Base-by-base conservation (phyloP, 2,797 vertebrate species). In the Cossypha polioptera region DNA sequence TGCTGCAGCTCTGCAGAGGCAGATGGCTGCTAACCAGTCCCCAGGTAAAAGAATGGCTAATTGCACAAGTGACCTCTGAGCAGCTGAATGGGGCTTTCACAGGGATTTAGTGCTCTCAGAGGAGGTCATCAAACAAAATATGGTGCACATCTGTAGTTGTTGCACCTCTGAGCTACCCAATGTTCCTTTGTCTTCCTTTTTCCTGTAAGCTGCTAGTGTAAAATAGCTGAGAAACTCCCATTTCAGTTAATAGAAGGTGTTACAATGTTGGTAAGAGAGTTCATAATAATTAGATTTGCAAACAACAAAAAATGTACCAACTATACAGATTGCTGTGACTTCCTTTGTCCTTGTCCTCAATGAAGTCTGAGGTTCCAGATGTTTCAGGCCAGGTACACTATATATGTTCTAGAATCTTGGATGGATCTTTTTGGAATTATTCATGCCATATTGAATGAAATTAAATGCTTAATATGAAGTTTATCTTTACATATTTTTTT, bases 11-110 rank as follows among this genome's bases (percentile, higher is more conserved):
- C 94, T 99, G 42, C 98, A 98, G 75, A 98, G 99, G 65, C 99
- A 99, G 91, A 98, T 99, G 98, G 98, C 98, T 95, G 98, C 98
- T 95, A 99, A 91, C 95, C 99, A 99, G 96, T 98, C 97, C 42
- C 94, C 98, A 96, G 99, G 99, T 99, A 97, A 90, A 57, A 81
- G 40, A 12, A 82, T 40, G 35, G 40, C 48, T 90, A 25, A 31
- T 77, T 81, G 61, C 72, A 63, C 28, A 75, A 29, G 55, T 75
- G 79, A 68, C 83, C 69, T 72, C 69, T 85, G 88, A 79, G 88
- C 61, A 77, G 82, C 2, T 77, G 65, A 68, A 59, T 54, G n/a
- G 28, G 66, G 47, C 53, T 84, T 83, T 88, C 48, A 43, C n/a
- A 43, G 66, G 55, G 54, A 48, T 83, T 72, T 53, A 86, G 26